phyloP scores from a whole-genome alignment of 2,113 vertebrate species.

The Phrynocephalus versicolor region DNA sequence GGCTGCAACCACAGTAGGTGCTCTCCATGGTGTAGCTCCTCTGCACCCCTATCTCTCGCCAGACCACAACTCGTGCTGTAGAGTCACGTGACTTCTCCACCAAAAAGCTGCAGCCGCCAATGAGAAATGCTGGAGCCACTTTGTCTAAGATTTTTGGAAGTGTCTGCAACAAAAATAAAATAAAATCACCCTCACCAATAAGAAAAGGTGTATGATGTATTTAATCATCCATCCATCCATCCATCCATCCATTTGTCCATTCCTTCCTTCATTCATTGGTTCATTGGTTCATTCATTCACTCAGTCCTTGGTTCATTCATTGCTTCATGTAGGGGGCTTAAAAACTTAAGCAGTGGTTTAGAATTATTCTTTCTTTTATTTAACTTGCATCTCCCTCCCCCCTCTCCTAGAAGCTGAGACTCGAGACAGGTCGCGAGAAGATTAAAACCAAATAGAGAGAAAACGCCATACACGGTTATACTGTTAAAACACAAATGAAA shows the following conservation, averaged over 20 bases:
- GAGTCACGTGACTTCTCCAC: slow-evolving; percentile 91
- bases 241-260: too few relatives aligned
- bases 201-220: not conserved
- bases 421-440: too few relatives aligned
- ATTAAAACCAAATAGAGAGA: too few relatives aligned
- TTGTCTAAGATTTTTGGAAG: slow-evolving; percentile 91
- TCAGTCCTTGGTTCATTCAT: not conserved
- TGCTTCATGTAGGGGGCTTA: not conserved
- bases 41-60: slow-evolving; percentile 89
- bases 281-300: too few relatives aligned
- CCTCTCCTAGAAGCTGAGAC: too few relatives aligned
- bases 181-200: not conserved
- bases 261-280: too few relatives aligned
- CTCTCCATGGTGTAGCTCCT: slow-evolving; percentile 96
- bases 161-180: slow-evolving; percentile 70
- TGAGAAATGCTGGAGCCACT: slow-evolving; percentile 88
- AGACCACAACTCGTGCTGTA: slow-evolving; percentile 89
- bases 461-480: too few relatives aligned
- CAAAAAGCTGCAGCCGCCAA: slow-evolving; percentile 90
- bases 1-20: slow-evolving; percentile 90
- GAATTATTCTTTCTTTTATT: too few relatives aligned
- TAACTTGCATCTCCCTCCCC: too few relatives aligned
- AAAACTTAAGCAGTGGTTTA: not conserved
- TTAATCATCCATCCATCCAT: too few relatives aligned
- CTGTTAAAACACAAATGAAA: too few relatives aligned